Percentiles rank a stretch among this genome's conserved stretches.
These are phyloP conservation scores for Hemistola chrysoprasaria DNA, from an alignment of 2,888 invertebrate genomes.

Conservation along the genomic window DNA sequence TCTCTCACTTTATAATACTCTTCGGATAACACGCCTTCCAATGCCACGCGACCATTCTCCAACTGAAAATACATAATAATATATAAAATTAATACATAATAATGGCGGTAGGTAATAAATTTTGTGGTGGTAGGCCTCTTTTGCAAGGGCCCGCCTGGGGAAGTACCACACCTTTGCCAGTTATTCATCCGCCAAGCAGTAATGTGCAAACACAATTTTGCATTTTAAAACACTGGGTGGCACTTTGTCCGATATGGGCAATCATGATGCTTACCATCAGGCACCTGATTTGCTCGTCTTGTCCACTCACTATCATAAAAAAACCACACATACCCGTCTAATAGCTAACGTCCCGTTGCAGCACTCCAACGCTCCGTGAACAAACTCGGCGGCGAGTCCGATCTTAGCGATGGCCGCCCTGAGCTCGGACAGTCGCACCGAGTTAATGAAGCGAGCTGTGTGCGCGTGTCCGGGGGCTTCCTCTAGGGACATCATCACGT, in stretches of 20 bases:
- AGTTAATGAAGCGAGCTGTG: constrained; percentile 95
- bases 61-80: constrained; percentile 81
- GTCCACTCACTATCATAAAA: too few relatives aligned
- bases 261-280: too few relatives aligned
- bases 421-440: constrained; percentile 93
- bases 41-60: constrained; percentile 94
- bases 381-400: constrained; percentile 92
- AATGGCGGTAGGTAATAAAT: too few relatives aligned
- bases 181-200: too few relatives aligned
- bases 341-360: constrained; percentile 95
- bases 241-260: too few relatives aligned
- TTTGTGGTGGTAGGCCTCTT: too few relatives aligned
- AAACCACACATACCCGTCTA: constrained; percentile 82
- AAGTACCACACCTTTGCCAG: too few relatives aligned
- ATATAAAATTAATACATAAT: too few relatives aligned
- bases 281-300: too few relatives aligned
- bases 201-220: too few relatives aligned
- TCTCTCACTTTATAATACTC: constrained; percentile 97
- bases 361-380: constrained; percentile 96
- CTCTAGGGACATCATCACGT: constrained; percentile 87
- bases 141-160: too few relatives aligned
- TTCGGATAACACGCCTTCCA: constrained; percentile 97
- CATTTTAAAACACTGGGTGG: too few relatives aligned
- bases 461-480: constrained; percentile 83
- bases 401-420: constrained; percentile 95